Base-by-base conservation (phyloP, 2,888 invertebrate species). In the Eupithecia pulchellata region DNA sequence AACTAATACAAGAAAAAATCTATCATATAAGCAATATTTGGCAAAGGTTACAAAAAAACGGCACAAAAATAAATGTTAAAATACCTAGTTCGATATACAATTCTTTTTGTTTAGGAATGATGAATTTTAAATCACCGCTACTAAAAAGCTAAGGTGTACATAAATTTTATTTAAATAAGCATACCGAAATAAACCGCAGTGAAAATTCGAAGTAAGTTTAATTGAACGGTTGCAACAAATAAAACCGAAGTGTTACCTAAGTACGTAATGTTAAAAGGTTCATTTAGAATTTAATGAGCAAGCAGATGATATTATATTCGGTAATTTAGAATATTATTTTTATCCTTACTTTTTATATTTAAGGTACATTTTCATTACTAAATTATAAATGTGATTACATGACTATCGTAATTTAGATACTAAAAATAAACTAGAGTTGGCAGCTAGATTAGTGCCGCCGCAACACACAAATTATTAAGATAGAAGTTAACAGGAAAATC, bases 361-460 rank as follows among this genome's bases (percentile, higher is more conserved):
- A 69, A 64, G 61, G 61, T 61, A 71, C 27, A 66, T 68, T 65
- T 65, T 66, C 69, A 67, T 71, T 68, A 84, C 82, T 82, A 84
- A 81, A 81, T 81, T 78, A 72, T 84, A 84, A 82, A 82, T 85
- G 84, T 87, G 84, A 88, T 87, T 86, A 83, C 79, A 85, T 80
- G 83, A 84, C 80, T 85, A 84, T 80, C 80, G 73, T 75, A 78
- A 78, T 78, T 75, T 67, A 61, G 61, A 20, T 61, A 69, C 77
- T 75, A 77, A 71, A 71, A 74, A 76, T 75, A 75, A 75, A 72
- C 75, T 77, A 77, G 78, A 79, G 79, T 84, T 87, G 88, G 88
- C 87, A 87, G 88, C 87, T 84, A 86, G 80, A 77, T 76, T 76
- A 47, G 36, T 68, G 81, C 81, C 81, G 83, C 81, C 87, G 84